Base-by-base conservation (phyloP, 2,888 invertebrate genomes). In the Nematopogon swammerdamellus region DNA sequence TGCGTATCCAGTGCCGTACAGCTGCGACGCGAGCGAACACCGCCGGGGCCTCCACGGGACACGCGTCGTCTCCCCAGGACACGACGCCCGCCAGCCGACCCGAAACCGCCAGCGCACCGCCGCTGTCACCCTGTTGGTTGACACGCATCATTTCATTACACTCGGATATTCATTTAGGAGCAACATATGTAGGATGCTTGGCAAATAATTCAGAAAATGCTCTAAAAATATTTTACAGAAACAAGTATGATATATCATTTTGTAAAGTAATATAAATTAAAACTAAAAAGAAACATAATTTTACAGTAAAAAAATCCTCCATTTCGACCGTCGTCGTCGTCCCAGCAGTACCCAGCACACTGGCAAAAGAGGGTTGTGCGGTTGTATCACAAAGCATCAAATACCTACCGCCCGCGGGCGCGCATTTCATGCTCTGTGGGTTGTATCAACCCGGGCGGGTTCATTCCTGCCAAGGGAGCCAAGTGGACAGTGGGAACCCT, bases 81-180 rank as follows among this genome's bases (percentile, higher is more conserved):
- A 73, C 70, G n/a, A 77, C 64, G 45, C 77, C 79, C 45, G 72
- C 43, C 36, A 79, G 50, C 1, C 60, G 60, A 1, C 67, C 67
- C 4, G 59, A 58, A 52, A 62, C 64, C n/a, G 77, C 68, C n/a
- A 79, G 61, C 1, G 77, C 77, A 53, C 77, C 77, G 56, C 77
- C 77, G 54, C 77, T 79, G 65, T 79, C 77, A 16, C 77, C 77
- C 77, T 79, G 63, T 1, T 49, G 49, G n/a, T n/a, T n/a, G n/a
- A n/a, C 25, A 43, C 4, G 8, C 47, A 42, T n/a, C n/a, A n/a
- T n/a, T n/a, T n/a, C n/a, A 25, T 44, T 11, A 14, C 14, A 8
- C 8, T 30, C 8, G 10, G 30, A 10, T 10, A 30, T 30, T 30
- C 14, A 30, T 30, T 10, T 8, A 30, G 14, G 8, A 10, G 8